phyloP scores from a whole-genome alignment of 2,113 vertebrate species.

The Heteronetta atricapilla region DNA sequence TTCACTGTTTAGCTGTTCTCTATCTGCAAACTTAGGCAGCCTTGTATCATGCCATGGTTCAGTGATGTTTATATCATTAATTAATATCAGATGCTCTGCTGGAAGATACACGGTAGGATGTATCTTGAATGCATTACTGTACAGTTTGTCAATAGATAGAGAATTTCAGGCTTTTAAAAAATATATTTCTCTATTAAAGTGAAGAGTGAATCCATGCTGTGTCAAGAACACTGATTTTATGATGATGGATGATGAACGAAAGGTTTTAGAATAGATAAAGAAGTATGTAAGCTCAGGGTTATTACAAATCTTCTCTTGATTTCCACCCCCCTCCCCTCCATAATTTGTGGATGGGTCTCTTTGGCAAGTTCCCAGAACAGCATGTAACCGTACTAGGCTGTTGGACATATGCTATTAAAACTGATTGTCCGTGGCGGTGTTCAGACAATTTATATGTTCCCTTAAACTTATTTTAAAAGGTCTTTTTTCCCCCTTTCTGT shows the following conservation, averaged over 20 bases:
- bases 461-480: conserved; percentile 35
- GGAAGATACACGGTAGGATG: not conserved
- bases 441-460: conserved; percentile 33
- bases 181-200: conserved; percentile 8
- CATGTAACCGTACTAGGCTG: not conserved
- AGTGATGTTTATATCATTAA: not conserved
- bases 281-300: not conserved
- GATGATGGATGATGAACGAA: not conserved
- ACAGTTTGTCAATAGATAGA: not conserved
- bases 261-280: not conserved
- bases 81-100: not conserved
- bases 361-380: conserved; percentile 21
- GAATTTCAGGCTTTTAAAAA: not conserved
- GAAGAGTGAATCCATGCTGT: not conserved
- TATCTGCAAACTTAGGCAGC: not conserved
- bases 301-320: not conserved
- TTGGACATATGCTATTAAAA: conserved; percentile 24
- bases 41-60: not conserved
- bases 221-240: not conserved
- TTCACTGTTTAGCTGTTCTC: not conserved
- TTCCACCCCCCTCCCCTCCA: not conserved
- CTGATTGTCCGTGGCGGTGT: conserved; percentile 11
- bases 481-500: not conserved
- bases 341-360: conserved; percentile 14
- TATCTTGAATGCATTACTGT: not conserved